Evolutionary conservation across 1,140 invertebrate species (phyloP).

Genomic region (Macrostomum lignano): DNA sequence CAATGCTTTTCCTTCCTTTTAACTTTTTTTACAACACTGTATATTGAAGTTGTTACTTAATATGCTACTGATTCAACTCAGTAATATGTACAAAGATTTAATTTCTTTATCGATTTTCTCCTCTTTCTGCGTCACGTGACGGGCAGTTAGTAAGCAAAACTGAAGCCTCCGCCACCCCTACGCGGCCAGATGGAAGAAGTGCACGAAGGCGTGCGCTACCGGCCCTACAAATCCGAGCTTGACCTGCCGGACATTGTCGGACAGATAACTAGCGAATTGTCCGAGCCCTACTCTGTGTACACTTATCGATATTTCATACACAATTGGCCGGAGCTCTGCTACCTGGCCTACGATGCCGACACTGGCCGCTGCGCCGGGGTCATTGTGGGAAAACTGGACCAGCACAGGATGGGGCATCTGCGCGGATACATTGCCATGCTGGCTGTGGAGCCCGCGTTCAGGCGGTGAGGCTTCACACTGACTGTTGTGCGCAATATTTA

Average conservation of each 20-base stretch:
- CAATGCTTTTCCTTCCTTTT: too few species aligned
- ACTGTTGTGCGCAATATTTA: too few species aligned
- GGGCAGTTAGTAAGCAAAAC: too few species aligned
- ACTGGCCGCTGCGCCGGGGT: slow-evolving; percentile 57
- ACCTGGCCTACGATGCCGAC: slow-evolving; percentile 34
- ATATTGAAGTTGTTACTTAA: too few species aligned
- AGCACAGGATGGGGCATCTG: slow-evolving; percentile 33
- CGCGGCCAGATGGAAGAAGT: too few species aligned
- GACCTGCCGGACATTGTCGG: slow-evolving; percentile 89
- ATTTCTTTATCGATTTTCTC: too few species aligned
- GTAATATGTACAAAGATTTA: too few species aligned
- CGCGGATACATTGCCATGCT: slow-evolving; percentile 96
- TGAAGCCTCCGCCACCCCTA: too few species aligned
- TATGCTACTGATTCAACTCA: too few species aligned
- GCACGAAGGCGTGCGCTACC: slow-evolving; percentile 32
- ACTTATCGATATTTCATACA: slow-evolving; percentile 99
- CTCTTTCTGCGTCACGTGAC: too few species aligned
- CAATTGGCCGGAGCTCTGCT: slow-evolving; percentile 90
- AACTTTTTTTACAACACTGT: too few species aligned
- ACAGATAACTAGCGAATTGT: slow-evolving; percentile 88
- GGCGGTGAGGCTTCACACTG: too few species aligned
- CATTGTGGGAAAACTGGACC: slow-evolving; percentile 86
- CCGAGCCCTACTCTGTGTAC: slow-evolving; percentile 97
- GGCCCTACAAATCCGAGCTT: slow-evolving; percentile 52
- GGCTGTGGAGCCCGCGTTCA: slow-evolving; percentile 77